These are phyloP conservation scores for Drosophila pseudoananassae DNA, from an alignment of 1,140 invertebrate genomes.

Conservation along the genomic window DNA sequence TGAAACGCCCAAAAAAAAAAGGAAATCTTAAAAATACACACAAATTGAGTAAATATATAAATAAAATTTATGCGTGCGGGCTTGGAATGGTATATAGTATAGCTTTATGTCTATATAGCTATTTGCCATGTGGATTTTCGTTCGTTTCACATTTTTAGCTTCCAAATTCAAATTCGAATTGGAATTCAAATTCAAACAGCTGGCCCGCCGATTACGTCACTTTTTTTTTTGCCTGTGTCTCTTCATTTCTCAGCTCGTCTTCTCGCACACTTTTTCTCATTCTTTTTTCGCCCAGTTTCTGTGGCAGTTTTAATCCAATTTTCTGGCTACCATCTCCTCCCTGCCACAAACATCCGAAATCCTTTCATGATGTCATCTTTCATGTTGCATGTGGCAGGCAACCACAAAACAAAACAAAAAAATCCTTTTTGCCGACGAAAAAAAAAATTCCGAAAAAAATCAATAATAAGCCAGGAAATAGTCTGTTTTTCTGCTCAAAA, in stretches of 20 bases:
- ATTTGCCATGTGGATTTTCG: conserved; percentile 39
- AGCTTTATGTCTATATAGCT: conserved; percentile 29
- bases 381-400: conserved; percentile 31
- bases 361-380: conserved; percentile 43
- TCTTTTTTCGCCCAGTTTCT: conserved; percentile 3
- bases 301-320: conserved; percentile 42
- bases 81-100: conserved; percentile 2
- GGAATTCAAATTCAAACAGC: conserved; percentile 36
- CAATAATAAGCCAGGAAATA: conserved; percentile 33
- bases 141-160: conserved; percentile 46
- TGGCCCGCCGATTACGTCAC: conserved; percentile 53
- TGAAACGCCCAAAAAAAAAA: conserved; percentile 37
- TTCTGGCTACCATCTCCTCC: not conserved
- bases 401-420: not conserved
- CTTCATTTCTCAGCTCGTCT: not conserved
- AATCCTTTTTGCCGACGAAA: conserved; percentile 16
- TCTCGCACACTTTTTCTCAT: not conserved
- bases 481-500: conserved; percentile 7
- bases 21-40: conserved; percentile 41
- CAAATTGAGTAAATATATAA: conserved; percentile 45
- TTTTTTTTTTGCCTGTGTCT: not conserved
- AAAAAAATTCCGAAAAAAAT: no score
- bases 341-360: conserved; percentile 18
- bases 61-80: conserved; percentile 19
- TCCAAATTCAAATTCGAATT: conserved; percentile 1